Evolutionary conservation across 2,113 vertebrate genomes (phyloP).

Genomic region (Plectropomus leopardus): DNA sequence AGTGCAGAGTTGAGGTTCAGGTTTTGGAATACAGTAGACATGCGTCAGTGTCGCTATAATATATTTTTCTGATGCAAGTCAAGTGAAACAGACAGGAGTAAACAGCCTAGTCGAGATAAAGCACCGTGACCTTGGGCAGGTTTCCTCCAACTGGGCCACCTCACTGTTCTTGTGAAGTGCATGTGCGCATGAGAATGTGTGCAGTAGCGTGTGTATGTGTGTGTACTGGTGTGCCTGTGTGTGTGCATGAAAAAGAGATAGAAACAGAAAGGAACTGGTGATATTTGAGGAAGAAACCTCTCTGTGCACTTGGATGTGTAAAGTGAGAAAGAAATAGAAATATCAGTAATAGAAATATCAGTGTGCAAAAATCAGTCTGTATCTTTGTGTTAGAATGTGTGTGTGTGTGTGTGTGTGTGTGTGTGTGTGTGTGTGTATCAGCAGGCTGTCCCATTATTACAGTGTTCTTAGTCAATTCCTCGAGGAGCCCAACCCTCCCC

Average conservation of each 20-base stretch:
- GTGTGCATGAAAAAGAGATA: background rate
- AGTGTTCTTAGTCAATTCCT: background rate
- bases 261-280: background rate
- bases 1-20: conserved; percentile 31
- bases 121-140: conserved; percentile 63
- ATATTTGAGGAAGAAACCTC: background rate
- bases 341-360: background rate
- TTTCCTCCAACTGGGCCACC: conserved; percentile 56
- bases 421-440: background rate
- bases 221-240: background rate
- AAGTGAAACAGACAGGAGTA: conserved; percentile 72
- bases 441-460: background rate
- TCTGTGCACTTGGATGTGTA: background rate
- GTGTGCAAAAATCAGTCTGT: background rate
- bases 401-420: background rate
- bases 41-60: conserved; percentile 54
- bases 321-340: background rate
- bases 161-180: conserved; percentile 13
- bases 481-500: background rate
- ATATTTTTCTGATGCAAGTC: conserved; percentile 73
- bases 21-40: conserved; percentile 45
- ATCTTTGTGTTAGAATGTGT: background rate
- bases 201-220: background rate
- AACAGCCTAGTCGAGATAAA: conserved; percentile 65
- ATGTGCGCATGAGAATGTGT: background rate